Evolutionary conservation across 2,888 invertebrate genomes (phyloP).

Genomic region (Habroteleia sp.): DNA sequence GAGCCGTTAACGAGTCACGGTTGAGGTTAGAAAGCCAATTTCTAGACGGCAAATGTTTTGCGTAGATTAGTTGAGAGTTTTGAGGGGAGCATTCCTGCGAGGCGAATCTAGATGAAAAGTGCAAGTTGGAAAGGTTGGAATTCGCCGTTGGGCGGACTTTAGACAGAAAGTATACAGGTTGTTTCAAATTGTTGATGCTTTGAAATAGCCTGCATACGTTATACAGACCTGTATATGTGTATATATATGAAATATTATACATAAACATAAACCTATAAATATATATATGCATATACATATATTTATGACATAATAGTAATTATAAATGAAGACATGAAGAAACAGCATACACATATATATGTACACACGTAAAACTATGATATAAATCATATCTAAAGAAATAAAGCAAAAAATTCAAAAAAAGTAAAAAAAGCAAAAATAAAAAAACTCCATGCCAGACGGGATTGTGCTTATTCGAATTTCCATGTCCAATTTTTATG

Average conservation of each 20-base stretch:
- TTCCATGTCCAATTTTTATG: not conserved
- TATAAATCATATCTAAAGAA: conserved; percentile 76
- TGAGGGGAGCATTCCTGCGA: too few species aligned
- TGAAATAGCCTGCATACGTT: conserved; percentile 41
- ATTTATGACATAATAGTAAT: conserved; percentile 69
- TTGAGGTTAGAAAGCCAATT: too few species aligned
- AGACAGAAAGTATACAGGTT: conserved; percentile 4
- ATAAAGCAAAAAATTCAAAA: conserved; percentile 64
- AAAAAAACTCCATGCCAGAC: conserved; percentile 73
- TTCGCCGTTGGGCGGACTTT: too few species aligned
- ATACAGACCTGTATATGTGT: conserved; percentile 60
- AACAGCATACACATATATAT: conserved; percentile 68
- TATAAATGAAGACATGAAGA: conserved; percentile 60
- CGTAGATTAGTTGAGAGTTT: too few species aligned
- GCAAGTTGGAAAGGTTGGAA: too few species aligned
- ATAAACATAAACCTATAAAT: conserved; percentile 70
- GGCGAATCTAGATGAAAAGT: too few species aligned
- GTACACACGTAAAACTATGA: conserved; percentile 73
- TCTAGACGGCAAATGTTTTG: too few species aligned
- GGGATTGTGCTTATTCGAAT: conserved; percentile 1
- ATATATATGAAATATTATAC: conserved; percentile 64
- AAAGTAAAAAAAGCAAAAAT: conserved; percentile 53
- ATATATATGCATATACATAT: conserved; percentile 64
- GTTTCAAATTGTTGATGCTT: conserved; percentile 11
- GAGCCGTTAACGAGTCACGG: too few species aligned